These are phyloP conservation scores for Fringilla coelebs DNA, from an alignment of 2,797 vertebrate species.

Conservation along the genomic window DNA sequence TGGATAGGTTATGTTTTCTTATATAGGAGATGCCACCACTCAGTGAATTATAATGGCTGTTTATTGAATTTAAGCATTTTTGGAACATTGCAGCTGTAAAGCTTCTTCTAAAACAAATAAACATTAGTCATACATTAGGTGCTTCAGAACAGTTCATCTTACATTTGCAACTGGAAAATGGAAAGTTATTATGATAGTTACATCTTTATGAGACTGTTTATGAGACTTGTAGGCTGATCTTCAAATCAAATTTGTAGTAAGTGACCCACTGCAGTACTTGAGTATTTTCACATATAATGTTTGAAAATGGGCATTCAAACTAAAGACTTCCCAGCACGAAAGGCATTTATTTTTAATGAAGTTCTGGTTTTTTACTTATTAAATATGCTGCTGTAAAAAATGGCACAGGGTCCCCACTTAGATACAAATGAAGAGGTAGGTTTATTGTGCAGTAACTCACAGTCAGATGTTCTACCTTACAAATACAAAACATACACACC, in stretches of 20 bases:
- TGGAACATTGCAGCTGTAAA: slow-evolving; percentile 49
- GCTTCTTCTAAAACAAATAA: slow-evolving; percentile 56
- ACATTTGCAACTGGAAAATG: slow-evolving; percentile 24
- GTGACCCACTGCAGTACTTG: slow-evolving; percentile 28
- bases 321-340: not conserved
- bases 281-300: not conserved
- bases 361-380: not conserved
- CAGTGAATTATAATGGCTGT: slow-evolving; percentile 51
- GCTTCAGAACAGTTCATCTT: slow-evolving; percentile 45
- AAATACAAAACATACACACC: not conserved
- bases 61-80: slow-evolving; percentile 64
- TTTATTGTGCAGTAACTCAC: not conserved
- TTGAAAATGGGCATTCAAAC: slow-evolving; percentile 36
- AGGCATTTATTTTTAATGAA: slow-evolving; percentile 53
- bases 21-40: slow-evolving; percentile 24
- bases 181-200: slow-evolving; percentile 55
- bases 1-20: slow-evolving; percentile 41
- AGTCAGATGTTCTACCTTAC: not conserved
- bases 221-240: slow-evolving; percentile 44
- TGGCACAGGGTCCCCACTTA: not conserved
- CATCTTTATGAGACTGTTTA: slow-evolving; percentile 56
- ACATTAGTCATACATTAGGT: slow-evolving; percentile 55
- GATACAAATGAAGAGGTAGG: not conserved
- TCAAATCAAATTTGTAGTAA: slow-evolving; percentile 54
- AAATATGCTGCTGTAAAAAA: slow-evolving; percentile 7